These are phyloP conservation scores for Syngnathus floridae DNA, from an alignment of 2,113 vertebrate species.

Conservation along the genomic window DNA sequence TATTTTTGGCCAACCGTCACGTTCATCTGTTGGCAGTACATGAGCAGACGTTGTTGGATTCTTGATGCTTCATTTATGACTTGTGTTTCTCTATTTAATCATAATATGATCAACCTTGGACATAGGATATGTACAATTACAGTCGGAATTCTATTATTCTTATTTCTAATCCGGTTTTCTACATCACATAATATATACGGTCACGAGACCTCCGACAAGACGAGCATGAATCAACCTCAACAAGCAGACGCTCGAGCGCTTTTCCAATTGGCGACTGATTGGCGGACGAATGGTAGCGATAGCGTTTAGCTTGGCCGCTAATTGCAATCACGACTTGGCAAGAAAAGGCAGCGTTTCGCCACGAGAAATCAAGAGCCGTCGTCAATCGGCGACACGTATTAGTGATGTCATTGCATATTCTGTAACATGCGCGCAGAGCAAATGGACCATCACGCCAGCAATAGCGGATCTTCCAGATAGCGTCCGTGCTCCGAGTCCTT, in stretches of 20 bases:
- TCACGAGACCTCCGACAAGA: no score
- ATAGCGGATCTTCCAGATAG: background rate
- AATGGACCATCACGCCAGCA: background rate
- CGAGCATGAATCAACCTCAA: no score
- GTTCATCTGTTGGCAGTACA: background rate
- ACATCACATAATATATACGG: no score
- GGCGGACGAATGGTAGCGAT: background rate
- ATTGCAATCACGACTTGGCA: slow-evolving; percentile 7
- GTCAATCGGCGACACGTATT: background rate
- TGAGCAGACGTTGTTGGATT: background rate
- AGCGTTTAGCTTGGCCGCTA: background rate
- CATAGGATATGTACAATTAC: no score
- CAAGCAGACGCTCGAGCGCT: background rate
- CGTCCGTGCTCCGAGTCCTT: no score
- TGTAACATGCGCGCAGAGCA: background rate
- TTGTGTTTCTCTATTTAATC: no score
- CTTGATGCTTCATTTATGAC: no score
- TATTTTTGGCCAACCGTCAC: background rate
- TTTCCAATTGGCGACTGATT: background rate
- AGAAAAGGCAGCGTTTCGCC: background rate
- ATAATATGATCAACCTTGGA: no score
- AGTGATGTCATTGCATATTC: background rate
- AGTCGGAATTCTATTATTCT: no score
- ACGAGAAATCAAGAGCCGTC: background rate
- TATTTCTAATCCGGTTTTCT: no score